Percentiles rank a stretch among this genome's conserved stretches.
phyloP scores from a whole-genome alignment of 2,113 vertebrate species.

The Apodemus sylvaticus region DNA sequence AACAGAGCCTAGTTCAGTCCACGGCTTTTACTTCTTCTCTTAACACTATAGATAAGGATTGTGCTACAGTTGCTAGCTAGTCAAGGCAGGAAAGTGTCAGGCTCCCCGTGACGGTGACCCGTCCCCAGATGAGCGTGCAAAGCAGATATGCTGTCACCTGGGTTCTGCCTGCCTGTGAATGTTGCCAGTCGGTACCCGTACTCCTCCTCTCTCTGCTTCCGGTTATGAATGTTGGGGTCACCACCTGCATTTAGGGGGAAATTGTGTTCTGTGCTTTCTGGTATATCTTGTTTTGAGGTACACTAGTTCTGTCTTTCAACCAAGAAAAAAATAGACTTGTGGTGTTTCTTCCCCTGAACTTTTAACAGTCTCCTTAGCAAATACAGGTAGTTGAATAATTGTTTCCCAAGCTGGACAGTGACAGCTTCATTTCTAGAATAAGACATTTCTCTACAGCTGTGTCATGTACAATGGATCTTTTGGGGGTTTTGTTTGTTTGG shows the following conservation, averaged over 20 bases:
- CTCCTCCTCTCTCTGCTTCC: conserved; percentile 80
- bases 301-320: conserved; percentile 88
- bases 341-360: conserved; percentile 88
- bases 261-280: conserved; percentile 87
- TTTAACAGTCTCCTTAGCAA: conserved; percentile 88
- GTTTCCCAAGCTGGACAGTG: conserved; percentile 84
- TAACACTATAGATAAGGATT: conserved; percentile 88
- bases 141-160: conserved; percentile 57
- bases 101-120: neutral
- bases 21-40: conserved; percentile 87
- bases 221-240: conserved; percentile 85
- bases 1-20: conserved; percentile 86
- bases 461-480: conserved; percentile 85
- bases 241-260: conserved; percentile 85
- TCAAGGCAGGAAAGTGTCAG: conserved; percentile 56
- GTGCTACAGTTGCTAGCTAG: conserved; percentile 86
- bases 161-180: conserved; percentile 70
- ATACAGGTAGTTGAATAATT: conserved; percentile 88
- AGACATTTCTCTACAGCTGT: conserved; percentile 84
- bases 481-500: neutral
- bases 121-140: conserved; percentile 33
- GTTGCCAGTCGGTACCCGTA: conserved; percentile 85
- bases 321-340: conserved; percentile 87
- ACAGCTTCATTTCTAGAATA: conserved; percentile 86
- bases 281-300: conserved; percentile 86